Percentiles rank a stretch among this genome's conserved stretches.
Evolutionary conservation across 2,113 vertebrate genomes (phyloP).

Genomic region (Oryzias curvinotus): DNA sequence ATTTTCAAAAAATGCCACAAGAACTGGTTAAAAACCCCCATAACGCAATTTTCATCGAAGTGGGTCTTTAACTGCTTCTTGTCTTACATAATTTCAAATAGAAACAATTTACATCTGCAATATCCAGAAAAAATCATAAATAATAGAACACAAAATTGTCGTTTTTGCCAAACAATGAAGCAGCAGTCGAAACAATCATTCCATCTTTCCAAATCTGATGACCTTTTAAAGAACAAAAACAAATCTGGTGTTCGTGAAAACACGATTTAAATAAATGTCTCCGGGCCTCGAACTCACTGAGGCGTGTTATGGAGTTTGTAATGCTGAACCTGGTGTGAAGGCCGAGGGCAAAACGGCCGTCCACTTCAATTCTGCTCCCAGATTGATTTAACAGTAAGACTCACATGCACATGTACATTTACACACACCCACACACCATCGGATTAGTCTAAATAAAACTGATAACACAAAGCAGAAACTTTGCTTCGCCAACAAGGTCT

Average conservation of each 20-base stretch:
- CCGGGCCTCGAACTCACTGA: conserved; percentile 23
- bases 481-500: conserved; percentile 24
- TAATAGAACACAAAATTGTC: not conserved
- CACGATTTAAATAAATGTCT: conserved; percentile 31
- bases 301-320: conserved; percentile 32
- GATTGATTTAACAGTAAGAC: conserved; percentile 20
- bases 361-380: conserved; percentile 31
- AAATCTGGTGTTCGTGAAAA: conserved; percentile 16
- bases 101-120: not conserved
- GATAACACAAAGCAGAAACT: conserved; percentile 17
- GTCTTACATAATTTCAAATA: not conserved
- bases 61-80: not conserved
- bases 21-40: too few species aligned
- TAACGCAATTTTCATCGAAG: too few species aligned
- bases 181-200: not conserved
- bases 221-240: conserved; percentile 28
- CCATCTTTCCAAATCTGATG: not conserved
- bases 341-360: conserved; percentile 25
- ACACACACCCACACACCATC: not conserved
- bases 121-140: not conserved
- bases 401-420: conserved; percentile 12
- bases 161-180: conserved; percentile 16
- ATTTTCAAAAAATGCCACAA: too few species aligned
- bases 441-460: not conserved
- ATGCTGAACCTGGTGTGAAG: conserved; percentile 19